Percentiles rank a stretch among this genome's conserved stretches.
phyloP scores from a whole-genome alignment of 1,140 invertebrate genomes.

The Sarcophaga bullata region DNA sequence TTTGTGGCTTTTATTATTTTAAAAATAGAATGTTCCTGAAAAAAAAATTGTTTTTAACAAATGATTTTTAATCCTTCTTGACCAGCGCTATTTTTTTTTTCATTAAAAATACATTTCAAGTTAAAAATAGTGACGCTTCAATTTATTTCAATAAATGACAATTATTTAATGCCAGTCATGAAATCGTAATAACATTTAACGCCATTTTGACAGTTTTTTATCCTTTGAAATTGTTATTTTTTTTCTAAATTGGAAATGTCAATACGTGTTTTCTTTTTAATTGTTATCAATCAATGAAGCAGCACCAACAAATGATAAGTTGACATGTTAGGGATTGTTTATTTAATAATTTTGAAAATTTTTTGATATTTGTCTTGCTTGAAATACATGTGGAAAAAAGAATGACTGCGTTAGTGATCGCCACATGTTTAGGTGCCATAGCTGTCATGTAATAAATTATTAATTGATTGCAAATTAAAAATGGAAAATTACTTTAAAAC shows the following conservation, averaged over 20 bases:
- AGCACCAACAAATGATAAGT: not conserved
- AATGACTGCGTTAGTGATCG: not conserved
- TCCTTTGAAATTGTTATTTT: not conserved
- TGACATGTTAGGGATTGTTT: not conserved
- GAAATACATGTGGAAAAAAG: not conserved
- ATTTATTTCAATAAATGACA: not conserved
- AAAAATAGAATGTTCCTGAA: too few species aligned
- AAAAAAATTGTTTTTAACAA: too few species aligned
- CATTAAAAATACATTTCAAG: too few species aligned
- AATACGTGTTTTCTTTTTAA: not conserved
- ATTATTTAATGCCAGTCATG: not conserved
- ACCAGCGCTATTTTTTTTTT: too few species aligned
- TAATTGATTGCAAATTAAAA: not conserved
- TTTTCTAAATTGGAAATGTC: not conserved
- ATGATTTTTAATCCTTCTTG: too few species aligned
- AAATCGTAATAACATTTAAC: not conserved
- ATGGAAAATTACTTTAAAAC: not conserved
- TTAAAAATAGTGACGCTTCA: too few species aligned
- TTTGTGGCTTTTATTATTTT: too few species aligned
- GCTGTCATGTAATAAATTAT: not conserved
- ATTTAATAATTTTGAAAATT: not conserved
- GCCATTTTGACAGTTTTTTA: not conserved
- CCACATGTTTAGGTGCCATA: too few species aligned
- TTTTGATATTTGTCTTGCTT: not conserved
- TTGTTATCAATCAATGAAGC: not conserved